Evolutionary conservation across 2,113 vertebrate species (phyloP).

Genomic region (Psettodes erumei): DNA sequence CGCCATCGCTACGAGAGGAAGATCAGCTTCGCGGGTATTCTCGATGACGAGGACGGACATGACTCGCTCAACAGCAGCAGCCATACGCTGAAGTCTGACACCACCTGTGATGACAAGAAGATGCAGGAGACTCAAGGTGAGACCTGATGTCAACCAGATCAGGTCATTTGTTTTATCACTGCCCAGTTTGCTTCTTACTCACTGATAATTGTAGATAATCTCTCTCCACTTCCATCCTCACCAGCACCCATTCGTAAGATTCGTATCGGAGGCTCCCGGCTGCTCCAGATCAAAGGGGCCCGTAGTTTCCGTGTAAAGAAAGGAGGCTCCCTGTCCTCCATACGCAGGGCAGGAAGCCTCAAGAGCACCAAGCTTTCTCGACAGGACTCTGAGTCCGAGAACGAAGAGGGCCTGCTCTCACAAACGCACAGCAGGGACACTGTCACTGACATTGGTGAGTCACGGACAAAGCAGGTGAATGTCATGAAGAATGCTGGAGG

Average conservation of each 20-base stretch:
- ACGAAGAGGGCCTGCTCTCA: conserved; percentile 95
- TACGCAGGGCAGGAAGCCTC: conserved; percentile 96
- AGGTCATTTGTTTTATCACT: rapidly evolving
- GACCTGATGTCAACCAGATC: neutral
- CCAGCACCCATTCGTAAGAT: conserved; percentile 94
- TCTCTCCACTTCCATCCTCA: conserved; percentile 23
- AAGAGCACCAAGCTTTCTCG: conserved; percentile 99
- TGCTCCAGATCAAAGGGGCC: conserved; percentile 99
- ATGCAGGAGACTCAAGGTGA: conserved; percentile 82
- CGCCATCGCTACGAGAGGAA: conserved; percentile 98
- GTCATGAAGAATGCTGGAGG: too few species aligned
- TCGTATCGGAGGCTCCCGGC: conserved; percentile 95
- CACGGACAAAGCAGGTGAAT: too few species aligned
- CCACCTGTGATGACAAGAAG: conserved; percentile 94
- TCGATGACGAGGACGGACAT: conserved; percentile 96
- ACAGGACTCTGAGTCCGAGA: conserved; percentile 99
- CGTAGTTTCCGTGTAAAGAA: conserved; percentile 99
- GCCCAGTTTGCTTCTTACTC: neutral
- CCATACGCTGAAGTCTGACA: conserved; percentile 97
- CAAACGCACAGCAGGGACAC: conserved; percentile 99
- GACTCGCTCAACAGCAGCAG: conserved; percentile 99
- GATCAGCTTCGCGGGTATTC: conserved; percentile 98
- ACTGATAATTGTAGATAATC: conserved; percentile 26
- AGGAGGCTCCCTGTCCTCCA: conserved; percentile 96
- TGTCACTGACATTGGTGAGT: conserved; percentile 95